Percentiles rank a stretch among this genome's conserved stretches.
Evolutionary conservation across 2,113 vertebrate genomes (phyloP).

Genomic region (Brachypteracias leptosomus): DNA sequence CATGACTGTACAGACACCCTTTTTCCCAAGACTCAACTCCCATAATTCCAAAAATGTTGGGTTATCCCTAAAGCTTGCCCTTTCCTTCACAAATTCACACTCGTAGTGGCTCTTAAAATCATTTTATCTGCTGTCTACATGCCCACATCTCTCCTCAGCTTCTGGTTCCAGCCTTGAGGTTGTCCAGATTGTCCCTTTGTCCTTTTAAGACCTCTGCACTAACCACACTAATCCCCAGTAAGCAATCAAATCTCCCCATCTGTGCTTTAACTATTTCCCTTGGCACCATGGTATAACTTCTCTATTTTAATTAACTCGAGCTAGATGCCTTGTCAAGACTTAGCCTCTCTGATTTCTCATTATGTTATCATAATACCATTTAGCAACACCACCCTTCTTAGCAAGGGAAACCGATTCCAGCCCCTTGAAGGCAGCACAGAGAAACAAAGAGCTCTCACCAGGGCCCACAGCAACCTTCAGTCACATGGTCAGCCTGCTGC

Average conservation of each 20-base stretch:
- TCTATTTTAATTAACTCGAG: constrained; percentile 39
- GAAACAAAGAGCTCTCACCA: neutral
- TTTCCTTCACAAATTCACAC: neutral
- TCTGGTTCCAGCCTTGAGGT: neutral
- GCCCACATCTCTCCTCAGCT: neutral
- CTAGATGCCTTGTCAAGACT: constrained; percentile 18
- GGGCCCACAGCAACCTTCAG: neutral
- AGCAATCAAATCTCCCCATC: constrained; percentile 50
- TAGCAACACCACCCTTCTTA: constrained; percentile 28
- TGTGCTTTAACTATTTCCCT: constrained; percentile 33
- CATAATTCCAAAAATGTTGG: neutral
- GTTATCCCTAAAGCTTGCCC: neutral
- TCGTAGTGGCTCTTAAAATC: neutral
- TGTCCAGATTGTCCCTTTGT: constrained; percentile 40
- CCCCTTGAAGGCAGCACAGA: neutral
- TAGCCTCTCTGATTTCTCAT: constrained; percentile 53
- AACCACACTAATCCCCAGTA: constrained; percentile 27
- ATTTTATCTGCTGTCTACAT: neutral
- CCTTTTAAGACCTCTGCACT: constrained; percentile 9
- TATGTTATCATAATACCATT: constrained; percentile 40
- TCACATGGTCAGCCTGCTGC: neutral
- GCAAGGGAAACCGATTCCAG: neutral
- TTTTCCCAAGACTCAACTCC: neutral
- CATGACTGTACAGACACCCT: neutral
- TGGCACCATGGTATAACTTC: neutral